Evolutionary conservation across 1,140 invertebrate species (phyloP).

Genomic region (Calephelis nemesis): DNA sequence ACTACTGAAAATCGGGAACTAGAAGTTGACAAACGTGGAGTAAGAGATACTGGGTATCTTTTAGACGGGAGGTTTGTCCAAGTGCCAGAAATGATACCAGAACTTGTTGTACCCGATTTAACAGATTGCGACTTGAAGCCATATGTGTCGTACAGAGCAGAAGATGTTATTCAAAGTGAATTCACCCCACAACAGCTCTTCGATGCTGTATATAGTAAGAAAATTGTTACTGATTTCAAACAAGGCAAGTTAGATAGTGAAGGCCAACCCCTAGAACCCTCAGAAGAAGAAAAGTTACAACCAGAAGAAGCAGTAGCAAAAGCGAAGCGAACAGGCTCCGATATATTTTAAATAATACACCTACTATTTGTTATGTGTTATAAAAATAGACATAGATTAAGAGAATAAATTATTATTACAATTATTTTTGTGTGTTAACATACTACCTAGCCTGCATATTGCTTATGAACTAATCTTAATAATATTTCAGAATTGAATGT

Average conservation of each 20-base stretch:
- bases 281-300: slow-evolving; percentile 84
- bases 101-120: slow-evolving; percentile 94
- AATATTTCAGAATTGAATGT: no score
- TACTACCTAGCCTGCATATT: no score
- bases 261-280: slow-evolving; percentile 86
- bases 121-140: slow-evolving; percentile 91
- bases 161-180: slow-evolving; percentile 86
- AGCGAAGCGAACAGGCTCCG: slow-evolving; percentile 87
- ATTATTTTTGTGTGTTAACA: not conserved
- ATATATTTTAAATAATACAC: slow-evolving; percentile 82
- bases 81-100: slow-evolving; percentile 94
- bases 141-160: slow-evolving; percentile 93
- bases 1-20: slow-evolving; percentile 81
- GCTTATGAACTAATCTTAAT: no score
- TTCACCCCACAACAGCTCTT: slow-evolving; percentile 93
- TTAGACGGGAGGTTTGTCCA: slow-evolving; percentile 80
- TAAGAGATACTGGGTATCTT: slow-evolving; percentile 81
- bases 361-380: not conserved
- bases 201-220: slow-evolving; percentile 88
- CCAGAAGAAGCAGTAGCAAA: slow-evolving; percentile 84
- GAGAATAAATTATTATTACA: slow-evolving; percentile 23
- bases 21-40: slow-evolving; percentile 83
- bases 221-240: slow-evolving; percentile 90
- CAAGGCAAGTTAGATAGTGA: slow-evolving; percentile 84
- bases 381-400: slow-evolving; percentile 6